Conservation (phyloP, 1,140 invertebrate species). For the Hetaerina americana region DNA sequence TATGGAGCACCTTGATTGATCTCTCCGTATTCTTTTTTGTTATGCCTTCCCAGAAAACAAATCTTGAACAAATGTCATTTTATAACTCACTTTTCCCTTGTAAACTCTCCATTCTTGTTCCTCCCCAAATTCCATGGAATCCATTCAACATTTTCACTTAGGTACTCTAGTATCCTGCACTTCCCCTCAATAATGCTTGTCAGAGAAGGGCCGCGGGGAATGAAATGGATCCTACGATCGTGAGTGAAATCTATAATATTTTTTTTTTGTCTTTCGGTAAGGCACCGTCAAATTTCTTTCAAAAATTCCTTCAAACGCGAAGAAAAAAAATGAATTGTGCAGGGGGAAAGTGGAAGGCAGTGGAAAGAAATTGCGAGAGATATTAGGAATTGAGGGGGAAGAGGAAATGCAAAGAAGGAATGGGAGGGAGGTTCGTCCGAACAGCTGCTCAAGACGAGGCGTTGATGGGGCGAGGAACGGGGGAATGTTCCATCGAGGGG, state of each 20-base stretch:
- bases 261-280: background rate
- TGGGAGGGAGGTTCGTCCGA: too few species aligned
- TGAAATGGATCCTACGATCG: background rate
- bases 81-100: too few species aligned
- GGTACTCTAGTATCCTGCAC: background rate
- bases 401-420: too few species aligned
- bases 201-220: background rate
- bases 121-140: too few species aligned
- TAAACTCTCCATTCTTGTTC: too few species aligned
- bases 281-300: background rate
- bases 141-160: too few species aligned
- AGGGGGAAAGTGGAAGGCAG: background rate
- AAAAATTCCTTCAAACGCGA: background rate
- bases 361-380: background rate
- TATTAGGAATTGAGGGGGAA: background rate
- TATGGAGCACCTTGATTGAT: too few species aligned
- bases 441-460: background rate
- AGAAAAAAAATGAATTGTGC: background rate
- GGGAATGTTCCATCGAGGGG: too few species aligned
- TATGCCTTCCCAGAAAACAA: too few species aligned
- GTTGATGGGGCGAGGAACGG: too few species aligned
- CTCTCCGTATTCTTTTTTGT: too few species aligned
- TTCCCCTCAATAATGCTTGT: background rate
- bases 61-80: too few species aligned
- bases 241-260: background rate